These are phyloP conservation scores for Phocoena sinus DNA, from an alignment of 2,113 vertebrate genomes.

Conservation along the genomic window DNA sequence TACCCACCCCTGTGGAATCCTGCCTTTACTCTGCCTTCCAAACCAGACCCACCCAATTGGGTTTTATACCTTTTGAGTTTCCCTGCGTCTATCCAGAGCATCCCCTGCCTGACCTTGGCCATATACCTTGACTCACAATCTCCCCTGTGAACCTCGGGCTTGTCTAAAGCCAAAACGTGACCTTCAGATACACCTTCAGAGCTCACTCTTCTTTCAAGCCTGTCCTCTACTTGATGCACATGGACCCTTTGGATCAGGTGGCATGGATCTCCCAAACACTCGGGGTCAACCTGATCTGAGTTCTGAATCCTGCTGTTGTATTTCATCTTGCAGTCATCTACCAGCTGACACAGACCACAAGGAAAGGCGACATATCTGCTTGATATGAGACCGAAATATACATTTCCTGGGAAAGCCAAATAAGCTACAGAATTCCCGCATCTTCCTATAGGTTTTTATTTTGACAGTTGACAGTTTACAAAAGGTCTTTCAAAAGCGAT, in stretches of 20 bases:
- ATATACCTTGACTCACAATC: neutral
- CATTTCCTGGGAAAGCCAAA: neutral
- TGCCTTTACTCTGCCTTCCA: neutral
- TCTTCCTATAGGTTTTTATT: neutral
- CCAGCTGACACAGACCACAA: too few relatives aligned
- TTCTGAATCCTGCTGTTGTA: neutral
- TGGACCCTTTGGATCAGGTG: too few relatives aligned
- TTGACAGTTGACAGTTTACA: neutral
- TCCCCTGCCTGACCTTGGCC: neutral
- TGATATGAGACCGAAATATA: neutral
- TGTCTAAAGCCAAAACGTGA: neutral
- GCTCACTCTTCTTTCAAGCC: neutral
- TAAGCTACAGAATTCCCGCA: neutral
- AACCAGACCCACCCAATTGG: neutral
- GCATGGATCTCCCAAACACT: neutral
- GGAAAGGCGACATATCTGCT: neutral
- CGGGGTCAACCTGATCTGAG: too few relatives aligned
- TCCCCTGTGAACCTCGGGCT: neutral
- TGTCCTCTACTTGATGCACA: too few relatives aligned
- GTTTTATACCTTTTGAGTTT: neutral
- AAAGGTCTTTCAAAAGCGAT: neutral
- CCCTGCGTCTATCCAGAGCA: neutral
- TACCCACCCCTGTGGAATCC: neutral
- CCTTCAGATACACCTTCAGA: neutral
- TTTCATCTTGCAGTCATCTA: too few relatives aligned